These are phyloP conservation scores for Panagrolaimus sp. DNA, from an alignment of 1,140 invertebrate genomes.

Conservation along the genomic window DNA sequence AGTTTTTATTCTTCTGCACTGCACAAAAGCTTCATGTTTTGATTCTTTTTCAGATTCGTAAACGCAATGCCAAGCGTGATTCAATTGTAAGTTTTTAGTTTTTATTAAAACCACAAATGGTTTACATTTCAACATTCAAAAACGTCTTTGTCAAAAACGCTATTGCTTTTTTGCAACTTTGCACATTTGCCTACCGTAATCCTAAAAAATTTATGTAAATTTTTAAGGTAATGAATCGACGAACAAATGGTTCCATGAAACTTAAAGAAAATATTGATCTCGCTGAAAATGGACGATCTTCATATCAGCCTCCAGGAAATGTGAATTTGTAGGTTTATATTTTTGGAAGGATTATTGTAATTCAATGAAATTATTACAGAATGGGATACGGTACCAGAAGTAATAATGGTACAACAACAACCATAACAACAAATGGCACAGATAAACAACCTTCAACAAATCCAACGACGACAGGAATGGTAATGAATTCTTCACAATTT, in stretches of 20 bases:
- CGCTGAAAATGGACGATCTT: neutral
- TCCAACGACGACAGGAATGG: neutral
- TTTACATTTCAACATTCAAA: too few relatives aligned
- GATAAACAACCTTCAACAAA: neutral
- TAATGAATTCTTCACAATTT: slow-evolving; percentile 13
- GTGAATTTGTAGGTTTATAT: neutral
- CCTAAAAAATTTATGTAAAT: neutral
- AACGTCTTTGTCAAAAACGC: neutral
- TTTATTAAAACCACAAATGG: too few relatives aligned
- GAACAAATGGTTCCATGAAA: slow-evolving; percentile 3
- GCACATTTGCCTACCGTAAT: too few relatives aligned
- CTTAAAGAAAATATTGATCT: slow-evolving; percentile 1
- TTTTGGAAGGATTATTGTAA: neutral
- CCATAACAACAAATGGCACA: neutral
- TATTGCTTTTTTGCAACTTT: neutral
- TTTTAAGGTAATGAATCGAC: neutral
- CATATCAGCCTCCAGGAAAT: neutral
- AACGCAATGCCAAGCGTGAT: too few relatives aligned
- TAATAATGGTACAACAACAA: neutral
- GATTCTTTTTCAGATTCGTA: neutral
- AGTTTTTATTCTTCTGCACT: neutral
- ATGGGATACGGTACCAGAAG: neutral
- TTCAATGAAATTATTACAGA: neutral
- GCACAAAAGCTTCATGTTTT: neutral
- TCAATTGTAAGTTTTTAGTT: too few relatives aligned